Percentiles rank a stretch among this genome's conserved stretches.
phyloP scores from a whole-genome alignment of 2,888 invertebrate genomes.

The Perithous albicinctus region DNA sequence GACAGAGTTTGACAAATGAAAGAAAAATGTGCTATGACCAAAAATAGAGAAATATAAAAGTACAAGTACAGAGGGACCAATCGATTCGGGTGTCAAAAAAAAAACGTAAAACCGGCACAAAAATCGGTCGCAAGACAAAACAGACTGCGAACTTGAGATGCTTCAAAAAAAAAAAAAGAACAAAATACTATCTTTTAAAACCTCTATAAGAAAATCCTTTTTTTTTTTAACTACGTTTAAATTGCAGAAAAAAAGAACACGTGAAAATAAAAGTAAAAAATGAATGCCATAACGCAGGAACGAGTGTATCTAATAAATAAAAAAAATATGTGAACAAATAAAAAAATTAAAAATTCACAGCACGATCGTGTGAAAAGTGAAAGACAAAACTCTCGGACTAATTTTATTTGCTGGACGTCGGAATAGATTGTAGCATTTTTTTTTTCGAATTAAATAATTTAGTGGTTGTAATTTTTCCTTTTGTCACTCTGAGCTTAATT shows the following conservation, averaged over 20 bases:
- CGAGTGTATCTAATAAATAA: slow-evolving; percentile 57
- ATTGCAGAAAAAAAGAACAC: slow-evolving; percentile 15
- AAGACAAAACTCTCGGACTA: slow-evolving; percentile 54
- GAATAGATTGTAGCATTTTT: not conserved
- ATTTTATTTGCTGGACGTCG: slow-evolving; percentile 41
- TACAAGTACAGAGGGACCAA: slow-evolving; percentile 48
- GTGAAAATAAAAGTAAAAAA: slow-evolving; percentile 17
- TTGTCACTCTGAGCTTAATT: too few relatives aligned
- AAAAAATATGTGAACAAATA: slow-evolving; percentile 32
- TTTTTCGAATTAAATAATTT: not conserved
- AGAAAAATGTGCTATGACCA: slow-evolving; percentile 55
- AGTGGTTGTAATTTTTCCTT: too few relatives aligned
- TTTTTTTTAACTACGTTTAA: slow-evolving; percentile 40
- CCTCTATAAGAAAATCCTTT: slow-evolving; percentile 29
- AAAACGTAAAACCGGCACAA: slow-evolving; percentile 56
- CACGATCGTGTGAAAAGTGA: slow-evolving; percentile 28
- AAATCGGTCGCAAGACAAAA: slow-evolving; percentile 58
- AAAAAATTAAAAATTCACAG: slow-evolving; percentile 38
- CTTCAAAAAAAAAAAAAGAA: not conserved
- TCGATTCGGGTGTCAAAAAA: slow-evolving; percentile 41
- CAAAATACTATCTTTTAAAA: slow-evolving; percentile 31
- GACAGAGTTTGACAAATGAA: slow-evolving; percentile 47
- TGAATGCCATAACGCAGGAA: slow-evolving; percentile 57
- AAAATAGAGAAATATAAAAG: slow-evolving; percentile 29
- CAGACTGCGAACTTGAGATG: slow-evolving; percentile 50